Conservation (phyloP, 2,113 vertebrate species). For the Potamarius usumacintae region DNA sequence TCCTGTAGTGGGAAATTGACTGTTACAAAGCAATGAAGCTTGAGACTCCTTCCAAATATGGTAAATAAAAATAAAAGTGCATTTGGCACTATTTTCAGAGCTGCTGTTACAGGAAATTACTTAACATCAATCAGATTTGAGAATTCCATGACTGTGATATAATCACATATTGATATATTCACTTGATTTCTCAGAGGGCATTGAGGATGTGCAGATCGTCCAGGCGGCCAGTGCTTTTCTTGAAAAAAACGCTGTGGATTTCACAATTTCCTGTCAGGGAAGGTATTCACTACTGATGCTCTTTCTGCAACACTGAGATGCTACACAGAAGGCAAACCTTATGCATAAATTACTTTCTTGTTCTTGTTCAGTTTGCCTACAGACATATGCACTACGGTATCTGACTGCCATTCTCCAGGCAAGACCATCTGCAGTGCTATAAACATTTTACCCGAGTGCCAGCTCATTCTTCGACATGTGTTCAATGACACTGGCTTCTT, state of each 20-base stretch:
- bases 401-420: constrained; percentile 78
- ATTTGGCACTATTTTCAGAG: not conserved
- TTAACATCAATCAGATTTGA: not conserved
- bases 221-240: constrained; percentile 71
- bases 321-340: not conserved
- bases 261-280: constrained; percentile 87
- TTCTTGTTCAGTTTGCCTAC: constrained; percentile 74
- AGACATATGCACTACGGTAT: constrained; percentile 86
- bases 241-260: constrained; percentile 77
- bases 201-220: constrained; percentile 85
- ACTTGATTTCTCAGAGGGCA: constrained; percentile 78
- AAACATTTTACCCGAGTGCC: constrained; percentile 76
- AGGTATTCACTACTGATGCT: constrained; percentile 71
- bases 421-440: constrained; percentile 76
- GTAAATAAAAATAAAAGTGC: not conserved
- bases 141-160: not conserved
- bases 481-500: constrained; percentile 84
- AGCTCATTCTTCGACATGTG: constrained; percentile 82
- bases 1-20: not conserved
- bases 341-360: not conserved
- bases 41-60: not conserved
- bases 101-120: not conserved
- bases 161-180: not conserved
- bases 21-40: not conserved
- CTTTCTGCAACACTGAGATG: not conserved